Base-by-base conservation (phyloP, 1,140 invertebrate genomes). In the Apis florea region DNA sequence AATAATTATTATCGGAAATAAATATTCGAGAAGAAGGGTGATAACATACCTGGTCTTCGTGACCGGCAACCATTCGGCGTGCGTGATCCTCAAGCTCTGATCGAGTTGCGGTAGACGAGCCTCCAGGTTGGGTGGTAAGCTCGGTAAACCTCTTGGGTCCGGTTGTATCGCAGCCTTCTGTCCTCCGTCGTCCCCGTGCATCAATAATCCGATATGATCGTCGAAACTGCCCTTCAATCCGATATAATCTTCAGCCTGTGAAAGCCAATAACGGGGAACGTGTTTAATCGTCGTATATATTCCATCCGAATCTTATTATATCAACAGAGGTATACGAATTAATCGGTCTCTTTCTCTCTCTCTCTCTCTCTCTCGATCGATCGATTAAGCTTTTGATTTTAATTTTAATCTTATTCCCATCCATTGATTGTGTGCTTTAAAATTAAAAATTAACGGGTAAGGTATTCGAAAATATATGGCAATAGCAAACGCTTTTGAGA, bases 1-100 rank as follows among this genome's bases (percentile, higher is more conserved):
- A 19, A 21, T 1, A 21, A 56, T 56, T 21, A 72, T 68, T 78
- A 51, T 49, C 15, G 12, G 2, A 26, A 17, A 66, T 71, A 72
- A 66, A 74, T 66, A 58, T 64, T 56, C n/a, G 54, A 51, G n/a
- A 53, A 66, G n/a, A 17, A 1, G 8, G 0, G n/a, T n/a, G 51
- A 15, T 3, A 88, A 61, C 84, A 51, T 58, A 93, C 93, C 93
- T 93, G 19, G 94, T 94, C 68, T 94, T 93, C 40, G 92, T 93
- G 76, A 94, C 93, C 66, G 93, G 91, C 26, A 94, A 88, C 94
- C 94, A 94, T 84, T 93, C 92, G 21, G 92, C 93, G 83, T 94
- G 88, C 66, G 92, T 94, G 70, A 93, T 85, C 81, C 88, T 90
- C 56, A 94, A 82, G 77, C 83, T 90, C 59, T 90, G 90, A 90